Evolutionary conservation across 2,888 invertebrate species (phyloP), one percentile per base, ranked within the genome.

Genomic region (Drosophila koepferae): DNA sequence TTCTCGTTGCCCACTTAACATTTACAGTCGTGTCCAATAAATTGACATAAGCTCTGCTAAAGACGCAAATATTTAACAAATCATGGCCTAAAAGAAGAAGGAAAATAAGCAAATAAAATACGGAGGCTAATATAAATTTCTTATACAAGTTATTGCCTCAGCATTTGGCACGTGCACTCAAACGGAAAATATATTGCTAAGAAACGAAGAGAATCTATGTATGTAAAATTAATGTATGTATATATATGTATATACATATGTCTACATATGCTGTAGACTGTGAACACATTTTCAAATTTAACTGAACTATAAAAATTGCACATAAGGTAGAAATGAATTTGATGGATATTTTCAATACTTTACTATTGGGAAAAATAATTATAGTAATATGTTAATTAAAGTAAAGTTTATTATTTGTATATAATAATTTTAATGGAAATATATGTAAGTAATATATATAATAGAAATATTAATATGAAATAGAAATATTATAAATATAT

Each of bases 81-180:
- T 54, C 54, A 40, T 40, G 16, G 54, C 3, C 40, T 8, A 9
- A 16, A 28, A 16, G 41, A 8, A 8, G 10, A 36, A 62, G 20
- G 20, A 62, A 78, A 28, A 28, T n/a, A 28, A 48, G 8, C 31
- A 51, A 51, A 51, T 51, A 34, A 51, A 51, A 34, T 34, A 18
- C 31, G 49, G 38, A 77, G 38, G 63, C 65, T 72, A 70, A 83
- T 83, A 86, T 86, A 86, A 70, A 84, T 81, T 84, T 79, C 72
- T 55, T 66, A 63, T 69, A 66, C 68, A 84, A 83, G 79, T 83
- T 83, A 87, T 83, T 84, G 85, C 87, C 69, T 69, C 64, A 70
- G 73, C 85, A 72, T 81, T 82, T 82, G 86, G 86, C 82, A 86
- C 86, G 78, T 80, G 64, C 77, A 76, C 73, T 82, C 73, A 68